phyloP scores from a whole-genome alignment of 2,888 invertebrate genomes.

The Glomeris marginata region DNA sequence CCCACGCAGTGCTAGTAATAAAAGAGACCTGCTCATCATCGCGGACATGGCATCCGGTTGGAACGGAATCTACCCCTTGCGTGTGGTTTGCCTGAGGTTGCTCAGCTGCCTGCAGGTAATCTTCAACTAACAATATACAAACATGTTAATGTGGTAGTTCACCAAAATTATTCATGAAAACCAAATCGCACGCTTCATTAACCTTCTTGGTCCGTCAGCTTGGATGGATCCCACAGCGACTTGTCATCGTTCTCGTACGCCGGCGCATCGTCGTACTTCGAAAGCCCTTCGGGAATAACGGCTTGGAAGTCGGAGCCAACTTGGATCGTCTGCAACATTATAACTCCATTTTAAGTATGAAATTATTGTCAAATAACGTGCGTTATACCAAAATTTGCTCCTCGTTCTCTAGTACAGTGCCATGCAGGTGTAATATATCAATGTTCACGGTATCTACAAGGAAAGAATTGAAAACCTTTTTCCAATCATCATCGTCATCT shows the following conservation, averaged over 20 bases:
- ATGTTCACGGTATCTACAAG: neutral
- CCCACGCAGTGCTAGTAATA: neutral
- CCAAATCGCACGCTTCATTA: neutral
- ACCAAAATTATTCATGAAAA: neutral
- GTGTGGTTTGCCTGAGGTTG: conserved; percentile 28
- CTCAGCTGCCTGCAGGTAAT: conserved; percentile 48
- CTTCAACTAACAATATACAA: conserved; percentile 42
- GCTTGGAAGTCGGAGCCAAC: conserved; percentile 91
- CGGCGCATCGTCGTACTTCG: conserved; percentile 77
- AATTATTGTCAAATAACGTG: no score
- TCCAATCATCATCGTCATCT: conserved; percentile 68
- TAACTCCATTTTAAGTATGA: no score
- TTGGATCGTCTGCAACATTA: conserved; percentile 59
- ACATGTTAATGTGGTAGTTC: neutral
- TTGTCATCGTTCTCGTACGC: conserved; percentile 93
- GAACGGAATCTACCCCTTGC: conserved; percentile 43
- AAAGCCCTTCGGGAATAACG: conserved; percentile 76
- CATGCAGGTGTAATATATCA: no score
- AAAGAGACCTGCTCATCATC: conserved; percentile 40
- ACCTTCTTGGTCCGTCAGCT: conserved; percentile 35
- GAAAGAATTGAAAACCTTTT: conserved; percentile 39
- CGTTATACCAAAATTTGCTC: no score
- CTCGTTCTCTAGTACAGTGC: no score
- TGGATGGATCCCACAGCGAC: conserved; percentile 78
- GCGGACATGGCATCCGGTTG: conserved; percentile 57